Conservation (phyloP, 2,113 vertebrate genomes). For the Pica pica region DNA sequence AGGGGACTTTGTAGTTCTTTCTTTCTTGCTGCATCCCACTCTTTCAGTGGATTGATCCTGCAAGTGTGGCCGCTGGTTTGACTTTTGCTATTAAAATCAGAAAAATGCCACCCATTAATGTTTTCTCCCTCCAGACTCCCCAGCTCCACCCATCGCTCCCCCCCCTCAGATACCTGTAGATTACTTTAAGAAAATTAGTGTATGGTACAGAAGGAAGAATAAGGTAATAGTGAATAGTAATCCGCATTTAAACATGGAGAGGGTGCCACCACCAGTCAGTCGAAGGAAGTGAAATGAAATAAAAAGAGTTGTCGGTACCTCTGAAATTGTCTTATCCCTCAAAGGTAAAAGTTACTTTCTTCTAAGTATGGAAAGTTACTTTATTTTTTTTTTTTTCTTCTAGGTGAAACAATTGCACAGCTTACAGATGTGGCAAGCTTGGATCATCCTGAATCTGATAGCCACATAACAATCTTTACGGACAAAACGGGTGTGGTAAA, state of each 20-base stretch:
- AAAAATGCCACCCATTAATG: background rate
- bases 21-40: background rate
- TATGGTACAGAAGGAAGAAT: background rate
- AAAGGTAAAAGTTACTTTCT: background rate
- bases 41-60: background rate
- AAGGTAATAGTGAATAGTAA: background rate
- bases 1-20: background rate
- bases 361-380: background rate
- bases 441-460: conserved; percentile 75
- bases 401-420: conserved; percentile 93
- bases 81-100: background rate
- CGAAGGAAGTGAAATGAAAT: background rate
- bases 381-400: background rate
- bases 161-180: background rate
- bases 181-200: background rate
- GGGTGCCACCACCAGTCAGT: conserved; percentile 23
- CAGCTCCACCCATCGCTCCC: background rate
- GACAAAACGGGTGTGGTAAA: conserved; percentile 93
- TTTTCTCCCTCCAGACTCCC: background rate
- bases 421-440: conserved; percentile 83
- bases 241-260: background rate
- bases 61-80: background rate
- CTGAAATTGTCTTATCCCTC: background rate
- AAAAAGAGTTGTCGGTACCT: background rate
- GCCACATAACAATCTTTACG: conserved; percentile 84